phyloP scores from a whole-genome alignment of 1,140 invertebrate genomes.

The Hyles vespertilio region DNA sequence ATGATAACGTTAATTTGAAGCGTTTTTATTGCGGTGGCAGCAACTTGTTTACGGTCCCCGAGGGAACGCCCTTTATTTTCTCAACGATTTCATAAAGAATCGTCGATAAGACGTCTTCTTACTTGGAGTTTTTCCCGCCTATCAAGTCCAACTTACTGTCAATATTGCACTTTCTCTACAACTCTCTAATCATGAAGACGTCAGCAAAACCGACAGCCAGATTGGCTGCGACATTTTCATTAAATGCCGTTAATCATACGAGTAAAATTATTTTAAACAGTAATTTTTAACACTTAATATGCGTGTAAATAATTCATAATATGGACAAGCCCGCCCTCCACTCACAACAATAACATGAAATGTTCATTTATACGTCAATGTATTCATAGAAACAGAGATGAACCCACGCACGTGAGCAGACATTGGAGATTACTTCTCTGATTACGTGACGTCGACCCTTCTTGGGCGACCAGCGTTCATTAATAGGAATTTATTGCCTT shows the following conservation, averaged over 20 bases:
- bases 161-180: conserved; percentile 13
- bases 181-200: conserved; percentile 11
- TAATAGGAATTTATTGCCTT: conserved; percentile 28
- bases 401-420: conserved; percentile 58
- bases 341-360: too few relatives aligned
- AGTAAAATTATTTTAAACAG: too few relatives aligned
- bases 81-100: neutral
- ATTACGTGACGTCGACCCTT: conserved; percentile 58
- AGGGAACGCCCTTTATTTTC: conserved; percentile 24
- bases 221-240: too few relatives aligned
- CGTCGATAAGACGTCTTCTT: too few relatives aligned
- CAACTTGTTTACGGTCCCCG: conserved; percentile 35
- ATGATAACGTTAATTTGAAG: conserved; percentile 34
- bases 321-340: too few relatives aligned
- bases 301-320: too few relatives aligned
- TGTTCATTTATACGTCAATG: conserved; percentile 25
- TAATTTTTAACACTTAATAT: too few relatives aligned
- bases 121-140: neutral
- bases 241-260: too few relatives aligned
- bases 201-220: conserved; percentile 1
- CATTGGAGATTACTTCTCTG: conserved; percentile 54
- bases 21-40: conserved; percentile 27
- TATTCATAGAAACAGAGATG: conserved; percentile 28
- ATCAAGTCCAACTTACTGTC: neutral
- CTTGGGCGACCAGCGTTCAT: conserved; percentile 41